Evolutionary conservation across 1,140 invertebrate genomes (phyloP).

Genomic region (Pissodes strobi): DNA sequence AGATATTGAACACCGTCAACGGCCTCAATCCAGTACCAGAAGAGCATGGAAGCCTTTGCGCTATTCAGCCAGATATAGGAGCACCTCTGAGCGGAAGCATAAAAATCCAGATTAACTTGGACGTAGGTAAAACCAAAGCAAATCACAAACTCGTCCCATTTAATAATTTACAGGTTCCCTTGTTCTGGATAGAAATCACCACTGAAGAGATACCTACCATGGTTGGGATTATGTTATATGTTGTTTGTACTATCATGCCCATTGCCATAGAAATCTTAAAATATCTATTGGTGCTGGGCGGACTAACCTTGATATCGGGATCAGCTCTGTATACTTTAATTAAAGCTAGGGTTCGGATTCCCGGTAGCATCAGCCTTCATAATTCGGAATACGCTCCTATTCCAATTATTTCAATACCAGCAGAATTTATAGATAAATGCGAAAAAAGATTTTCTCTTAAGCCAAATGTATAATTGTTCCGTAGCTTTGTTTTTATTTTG

Average conservation of each 20-base stretch:
- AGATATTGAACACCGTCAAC: slow-evolving; percentile 65
- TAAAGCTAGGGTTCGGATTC: slow-evolving; percentile 20
- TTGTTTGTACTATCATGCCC: slow-evolving; percentile 52
- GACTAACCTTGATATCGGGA: slow-evolving; percentile 53
- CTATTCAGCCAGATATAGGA: slow-evolving; percentile 59
- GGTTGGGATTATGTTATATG: slow-evolving; percentile 48
- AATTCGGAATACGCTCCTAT: slow-evolving; percentile 34
- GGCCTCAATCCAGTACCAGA: slow-evolving; percentile 66
- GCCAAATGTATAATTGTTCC: background rate
- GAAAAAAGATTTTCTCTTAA: slow-evolving; percentile 34
- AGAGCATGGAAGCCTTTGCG: slow-evolving; percentile 60
- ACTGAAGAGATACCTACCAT: slow-evolving; percentile 49
- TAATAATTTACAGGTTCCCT: slow-evolving; percentile 65
- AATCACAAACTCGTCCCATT: slow-evolving; percentile 62
- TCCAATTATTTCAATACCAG: slow-evolving; percentile 33
- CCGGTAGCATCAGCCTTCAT: slow-evolving; percentile 21
- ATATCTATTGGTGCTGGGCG: slow-evolving; percentile 52
- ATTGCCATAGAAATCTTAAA: slow-evolving; percentile 51
- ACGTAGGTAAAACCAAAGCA: slow-evolving; percentile 62
- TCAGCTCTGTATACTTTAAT: slow-evolving; percentile 47
- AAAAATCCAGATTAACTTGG: slow-evolving; percentile 70
- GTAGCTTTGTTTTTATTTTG: background rate
- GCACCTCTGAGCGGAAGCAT: slow-evolving; percentile 63
- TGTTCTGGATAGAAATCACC: slow-evolving; percentile 68
- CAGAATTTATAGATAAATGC: slow-evolving; percentile 31